Evolutionary conservation across 2,113 vertebrate species (phyloP).

Genomic region (Neotoma lepida): DNA sequence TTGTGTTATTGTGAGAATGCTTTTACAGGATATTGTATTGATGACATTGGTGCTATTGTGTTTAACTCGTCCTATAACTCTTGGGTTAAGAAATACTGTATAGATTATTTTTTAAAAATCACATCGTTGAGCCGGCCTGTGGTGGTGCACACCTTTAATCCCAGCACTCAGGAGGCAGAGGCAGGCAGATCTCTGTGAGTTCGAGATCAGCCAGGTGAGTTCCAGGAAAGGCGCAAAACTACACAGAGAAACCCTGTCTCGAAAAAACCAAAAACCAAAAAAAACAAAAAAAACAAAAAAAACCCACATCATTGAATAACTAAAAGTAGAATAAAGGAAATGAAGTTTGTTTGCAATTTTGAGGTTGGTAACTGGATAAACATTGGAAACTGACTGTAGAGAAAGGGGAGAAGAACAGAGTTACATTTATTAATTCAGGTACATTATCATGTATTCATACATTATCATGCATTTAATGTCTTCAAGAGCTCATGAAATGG

Average conservation of each 20-base stretch:
- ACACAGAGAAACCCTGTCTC: too few species aligned
- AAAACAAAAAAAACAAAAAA: too few species aligned
- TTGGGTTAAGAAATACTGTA: neutral
- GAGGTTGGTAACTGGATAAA: neutral
- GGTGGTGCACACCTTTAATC: too few species aligned
- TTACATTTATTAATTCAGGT: neutral
- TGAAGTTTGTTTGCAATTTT: neutral
- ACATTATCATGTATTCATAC: too few species aligned
- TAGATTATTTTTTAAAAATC: neutral
- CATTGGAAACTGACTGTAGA: neutral
- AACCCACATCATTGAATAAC: neutral
- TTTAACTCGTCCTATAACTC: neutral
- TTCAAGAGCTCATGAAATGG: neutral
- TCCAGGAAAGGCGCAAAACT: too few species aligned
- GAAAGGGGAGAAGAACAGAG: too few species aligned
- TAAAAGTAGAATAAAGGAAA: neutral
- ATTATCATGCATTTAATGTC: neutral
- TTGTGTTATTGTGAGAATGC: neutral
- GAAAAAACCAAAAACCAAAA: too few species aligned
- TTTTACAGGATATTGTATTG: neutral
- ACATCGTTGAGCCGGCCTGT: neutral
- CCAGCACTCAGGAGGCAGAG: too few species aligned
- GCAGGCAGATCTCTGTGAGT: too few species aligned
- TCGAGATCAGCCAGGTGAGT: too few species aligned
- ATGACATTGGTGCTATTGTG: neutral